Evolutionary conservation across 1,140 invertebrate species (phyloP).

Genomic region (Drosophila albomicans): DNA sequence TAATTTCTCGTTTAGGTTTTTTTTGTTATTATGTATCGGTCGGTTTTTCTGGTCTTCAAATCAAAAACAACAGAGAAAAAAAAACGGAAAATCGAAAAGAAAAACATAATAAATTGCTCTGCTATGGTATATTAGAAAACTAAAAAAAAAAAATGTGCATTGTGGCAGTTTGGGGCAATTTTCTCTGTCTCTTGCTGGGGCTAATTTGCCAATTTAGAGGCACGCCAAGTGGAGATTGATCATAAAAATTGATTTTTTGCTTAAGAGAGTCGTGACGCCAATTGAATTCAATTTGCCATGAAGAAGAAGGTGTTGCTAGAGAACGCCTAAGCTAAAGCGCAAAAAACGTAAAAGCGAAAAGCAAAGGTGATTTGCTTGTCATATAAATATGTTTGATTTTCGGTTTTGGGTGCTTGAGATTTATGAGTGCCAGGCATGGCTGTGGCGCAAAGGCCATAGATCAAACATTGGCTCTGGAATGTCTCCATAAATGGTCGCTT

Average conservation of each 20-base stretch:
- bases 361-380: conserved; percentile 74
- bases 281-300: conserved; percentile 75
- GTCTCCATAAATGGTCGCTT: conserved; percentile 32
- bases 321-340: conserved; percentile 35
- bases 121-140: conserved; percentile 27
- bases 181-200: conserved; percentile 32
- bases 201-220: conserved; percentile 77
- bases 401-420: conserved; percentile 25
- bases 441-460: conserved; percentile 44
- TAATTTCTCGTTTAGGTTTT: conserved; percentile 59
- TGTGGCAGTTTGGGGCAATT: conserved; percentile 55
- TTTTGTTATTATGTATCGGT: conserved; percentile 28
- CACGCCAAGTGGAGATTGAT: conserved; percentile 74
- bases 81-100: conserved; percentile 13
- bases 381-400: conserved; percentile 60
- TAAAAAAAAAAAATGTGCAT: conserved; percentile 27
- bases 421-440: conserved; percentile 38
- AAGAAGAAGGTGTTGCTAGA: conserved; percentile 62
- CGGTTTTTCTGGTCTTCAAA: conserved; percentile 20
- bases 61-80: conserved; percentile 31
- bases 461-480: conserved; percentile 38
- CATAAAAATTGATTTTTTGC: conserved; percentile 77
- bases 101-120: conserved; percentile 57
- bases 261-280: conserved; percentile 67
- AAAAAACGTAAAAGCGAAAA: conserved; percentile 25